Evolutionary conservation across 2,113 vertebrate species (phyloP).

Genomic region (Pseudolaguvia tuberculata): DNA sequence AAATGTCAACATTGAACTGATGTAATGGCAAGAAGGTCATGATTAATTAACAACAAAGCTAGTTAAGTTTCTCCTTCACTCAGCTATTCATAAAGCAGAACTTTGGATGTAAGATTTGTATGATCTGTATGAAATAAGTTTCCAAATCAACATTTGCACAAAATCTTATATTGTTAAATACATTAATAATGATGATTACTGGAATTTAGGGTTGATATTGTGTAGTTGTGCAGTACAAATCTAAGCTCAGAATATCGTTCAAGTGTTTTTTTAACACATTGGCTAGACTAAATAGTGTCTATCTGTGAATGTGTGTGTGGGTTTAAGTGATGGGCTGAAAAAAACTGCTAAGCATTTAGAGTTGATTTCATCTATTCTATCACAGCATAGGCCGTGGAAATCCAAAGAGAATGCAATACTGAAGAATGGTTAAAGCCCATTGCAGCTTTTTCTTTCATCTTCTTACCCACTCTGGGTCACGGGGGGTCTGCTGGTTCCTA

Average conservation of each 20-base stretch:
- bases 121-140: neutral
- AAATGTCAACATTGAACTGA: neutral
- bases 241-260: neutral
- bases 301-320: too few relatives aligned
- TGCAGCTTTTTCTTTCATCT: neutral
- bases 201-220: neutral
- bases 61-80: neutral
- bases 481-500: too few relatives aligned
- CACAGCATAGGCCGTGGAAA: too few relatives aligned
- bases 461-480: too few relatives aligned
- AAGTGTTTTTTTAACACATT: too few relatives aligned
- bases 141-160: neutral
- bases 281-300: too few relatives aligned
- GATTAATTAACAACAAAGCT: neutral
- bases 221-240: neutral
- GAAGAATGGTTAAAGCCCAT: neutral
- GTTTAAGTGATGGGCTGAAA: too few relatives aligned
- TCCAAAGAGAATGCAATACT: too few relatives aligned
- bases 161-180: neutral
- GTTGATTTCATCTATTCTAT: too few relatives aligned
- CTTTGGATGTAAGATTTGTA: too few relatives aligned
- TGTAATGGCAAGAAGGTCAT: neutral
- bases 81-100: neutral
- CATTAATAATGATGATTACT: neutral
- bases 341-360: too few relatives aligned